phyloP scores from a whole-genome alignment of 2,888 invertebrate species.

The Dasysyrphus tricinctus region DNA sequence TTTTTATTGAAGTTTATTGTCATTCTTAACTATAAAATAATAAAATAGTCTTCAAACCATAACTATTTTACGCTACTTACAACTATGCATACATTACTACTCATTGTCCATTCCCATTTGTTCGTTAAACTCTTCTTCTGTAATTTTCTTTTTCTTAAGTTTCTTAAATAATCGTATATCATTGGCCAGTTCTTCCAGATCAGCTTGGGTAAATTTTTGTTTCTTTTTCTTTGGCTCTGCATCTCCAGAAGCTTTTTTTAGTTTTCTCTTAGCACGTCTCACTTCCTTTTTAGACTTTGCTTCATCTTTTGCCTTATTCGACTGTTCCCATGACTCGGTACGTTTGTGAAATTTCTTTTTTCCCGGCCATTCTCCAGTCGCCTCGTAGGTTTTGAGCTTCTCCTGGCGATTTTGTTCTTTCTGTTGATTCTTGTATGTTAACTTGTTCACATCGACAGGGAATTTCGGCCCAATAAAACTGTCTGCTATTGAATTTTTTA shows the following conservation, averaged over 20 bases:
- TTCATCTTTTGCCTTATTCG: conserved; percentile 86
- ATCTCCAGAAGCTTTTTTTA: conserved; percentile 82
- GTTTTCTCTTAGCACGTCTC: conserved; percentile 83
- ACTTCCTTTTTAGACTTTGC: conserved; percentile 85
- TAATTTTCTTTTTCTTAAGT: conserved; percentile 92
- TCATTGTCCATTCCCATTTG: conserved; percentile 84
- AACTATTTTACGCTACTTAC: background rate
- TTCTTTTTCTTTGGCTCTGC: conserved; percentile 83
- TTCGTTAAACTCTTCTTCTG: conserved; percentile 87
- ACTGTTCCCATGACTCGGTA: conserved; percentile 90
- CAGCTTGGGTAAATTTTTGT: conserved; percentile 87
- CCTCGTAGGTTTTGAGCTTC: conserved; percentile 88
- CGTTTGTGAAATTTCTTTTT: conserved; percentile 84
- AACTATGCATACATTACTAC: background rate
- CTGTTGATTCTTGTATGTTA: conserved; percentile 91
- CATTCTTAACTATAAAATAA: background rate
- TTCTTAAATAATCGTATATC: conserved; percentile 94
- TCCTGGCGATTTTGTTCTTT: conserved; percentile 89
- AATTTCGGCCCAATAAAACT: conserved; percentile 83
- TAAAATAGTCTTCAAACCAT: background rate
- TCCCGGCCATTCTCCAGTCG: conserved; percentile 91
- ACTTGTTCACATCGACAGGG: conserved; percentile 88
- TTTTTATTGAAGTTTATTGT: background rate
- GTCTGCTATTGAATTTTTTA: conserved; percentile 87
- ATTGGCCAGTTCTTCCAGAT: conserved; percentile 89